Percentiles rank a stretch among this genome's conserved stretches.
Conservation (phyloP, 2,113 vertebrate genomes). For the Phyllostomus discolor region DNA sequence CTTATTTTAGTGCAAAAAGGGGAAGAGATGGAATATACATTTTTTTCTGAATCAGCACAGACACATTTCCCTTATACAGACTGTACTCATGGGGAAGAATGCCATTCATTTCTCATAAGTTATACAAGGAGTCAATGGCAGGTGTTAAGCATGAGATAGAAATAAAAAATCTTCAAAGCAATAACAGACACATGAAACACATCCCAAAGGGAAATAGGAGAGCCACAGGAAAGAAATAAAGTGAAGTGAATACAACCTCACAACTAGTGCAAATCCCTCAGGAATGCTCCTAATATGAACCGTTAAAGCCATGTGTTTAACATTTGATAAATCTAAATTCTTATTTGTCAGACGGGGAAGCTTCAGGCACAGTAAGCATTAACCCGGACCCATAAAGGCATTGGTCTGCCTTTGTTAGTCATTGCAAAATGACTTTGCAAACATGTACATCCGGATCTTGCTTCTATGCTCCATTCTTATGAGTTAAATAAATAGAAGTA, state of each 20-base stretch:
- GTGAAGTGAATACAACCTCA: constrained; percentile 69
- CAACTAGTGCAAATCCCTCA: constrained; percentile 54
- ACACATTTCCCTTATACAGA: constrained; percentile 25
- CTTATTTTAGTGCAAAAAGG: background rate
- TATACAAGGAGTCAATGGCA: constrained; percentile 58
- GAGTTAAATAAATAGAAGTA: background rate
- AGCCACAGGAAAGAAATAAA: constrained; percentile 68
- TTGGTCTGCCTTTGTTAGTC: constrained; percentile 34
- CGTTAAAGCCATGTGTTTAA: constrained; percentile 67
- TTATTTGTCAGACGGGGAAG: constrained; percentile 29
- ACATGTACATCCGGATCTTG: background rate
- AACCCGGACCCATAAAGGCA: constrained; percentile 24
- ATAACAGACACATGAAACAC: constrained; percentile 63
- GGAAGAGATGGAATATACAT: background rate
- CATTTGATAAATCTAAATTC: constrained; percentile 68
- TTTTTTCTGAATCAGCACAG: background rate
- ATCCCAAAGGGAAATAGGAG: constrained; percentile 63
- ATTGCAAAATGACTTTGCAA: constrained; percentile 31
- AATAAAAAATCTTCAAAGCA: constrained; percentile 74
- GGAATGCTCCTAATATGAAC: constrained; percentile 64
- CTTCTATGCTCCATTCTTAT: background rate
- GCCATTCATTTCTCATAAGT: constrained; percentile 50
- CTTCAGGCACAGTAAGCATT: constrained; percentile 30
- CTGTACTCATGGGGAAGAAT: background rate
- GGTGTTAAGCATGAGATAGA: constrained; percentile 69